A percentile compares a stretch with the other conserved stretches of the same genome.
These are phyloP conservation scores for Anser cygnoides DNA, from an alignment of 2,113 vertebrate species.

Conservation along the genomic window DNA sequence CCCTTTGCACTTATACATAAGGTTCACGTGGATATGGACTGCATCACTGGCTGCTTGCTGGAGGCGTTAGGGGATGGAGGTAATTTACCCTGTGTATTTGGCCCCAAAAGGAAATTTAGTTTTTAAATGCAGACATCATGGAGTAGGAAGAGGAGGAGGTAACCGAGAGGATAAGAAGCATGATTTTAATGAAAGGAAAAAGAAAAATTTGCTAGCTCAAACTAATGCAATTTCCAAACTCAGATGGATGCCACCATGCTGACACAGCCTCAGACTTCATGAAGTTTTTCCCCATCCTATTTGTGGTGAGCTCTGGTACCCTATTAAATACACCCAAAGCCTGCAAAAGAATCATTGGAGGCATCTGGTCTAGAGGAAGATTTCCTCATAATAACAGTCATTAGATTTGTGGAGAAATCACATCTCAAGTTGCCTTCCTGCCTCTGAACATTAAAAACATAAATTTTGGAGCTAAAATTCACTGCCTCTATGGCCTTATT, in stretches of 20 bases:
- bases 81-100: neutral
- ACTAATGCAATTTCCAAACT: slow-evolving; percentile 22
- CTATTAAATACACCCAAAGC: slow-evolving; percentile 11
- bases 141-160: slow-evolving; percentile 21
- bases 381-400: slow-evolving; percentile 15
- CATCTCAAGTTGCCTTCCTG: slow-evolving; percentile 41
- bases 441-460: neutral
- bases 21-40: neutral
- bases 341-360: slow-evolving; percentile 17
- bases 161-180: neutral
- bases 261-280: slow-evolving; percentile 40
- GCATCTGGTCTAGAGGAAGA: slow-evolving; percentile 1
- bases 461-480: neutral
- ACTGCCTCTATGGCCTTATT: neutral
- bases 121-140: neutral
- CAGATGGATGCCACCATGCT: slow-evolving; percentile 36
- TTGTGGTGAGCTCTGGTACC: slow-evolving; percentile 40
- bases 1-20: neutral
- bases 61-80: neutral
- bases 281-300: slow-evolving; percentile 15
- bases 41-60: neutral
- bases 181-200: slow-evolving; percentile 48
- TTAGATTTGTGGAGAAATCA: slow-evolving; percentile 15
- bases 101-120: neutral
- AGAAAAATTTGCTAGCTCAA: slow-evolving; percentile 34